Percentiles rank a stretch among this genome's conserved stretches.
phyloP scores from a whole-genome alignment of 2,888 invertebrate species.

The Trypoxylon attenuatum region DNA sequence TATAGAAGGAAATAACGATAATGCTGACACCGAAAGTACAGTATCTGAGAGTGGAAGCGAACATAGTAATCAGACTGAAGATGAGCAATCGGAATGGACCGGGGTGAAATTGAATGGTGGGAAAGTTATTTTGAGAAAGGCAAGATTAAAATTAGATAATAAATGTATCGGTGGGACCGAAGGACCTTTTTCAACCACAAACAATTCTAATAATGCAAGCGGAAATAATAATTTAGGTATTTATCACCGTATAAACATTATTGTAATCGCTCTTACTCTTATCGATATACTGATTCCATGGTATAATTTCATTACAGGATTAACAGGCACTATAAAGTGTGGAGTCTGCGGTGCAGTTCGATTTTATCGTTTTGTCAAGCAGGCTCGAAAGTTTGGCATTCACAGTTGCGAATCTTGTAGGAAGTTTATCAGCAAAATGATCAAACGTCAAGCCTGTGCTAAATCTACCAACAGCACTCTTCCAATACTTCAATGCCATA shows the following conservation, averaged over 20 bases:
- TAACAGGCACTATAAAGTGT: conserved; percentile 83
- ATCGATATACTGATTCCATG: too few species aligned
- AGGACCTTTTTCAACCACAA: conserved; percentile 80
- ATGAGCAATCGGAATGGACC: conserved; percentile 73
- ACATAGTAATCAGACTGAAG: conserved; percentile 66
- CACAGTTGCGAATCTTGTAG: conserved; percentile 90
- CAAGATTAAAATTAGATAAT: conserved; percentile 79
- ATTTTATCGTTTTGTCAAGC: conserved; percentile 85
- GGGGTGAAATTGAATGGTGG: conserved; percentile 77
- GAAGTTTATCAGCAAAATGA: conserved; percentile 89
- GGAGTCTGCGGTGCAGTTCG: conserved; percentile 87
- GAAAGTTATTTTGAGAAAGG: conserved; percentile 83
- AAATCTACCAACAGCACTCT: conserved; percentile 76
- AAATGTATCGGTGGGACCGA: conserved; percentile 75
- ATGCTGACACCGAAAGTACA: conserved; percentile 62
- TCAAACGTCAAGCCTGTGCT: conserved; percentile 81
- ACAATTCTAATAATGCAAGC: conserved; percentile 56
- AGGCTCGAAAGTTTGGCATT: conserved; percentile 89
- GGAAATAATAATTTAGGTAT: conserved; percentile 64
- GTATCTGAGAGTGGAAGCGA: conserved; percentile 66
- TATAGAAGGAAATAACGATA: conserved; percentile 50
- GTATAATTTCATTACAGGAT: too few species aligned
- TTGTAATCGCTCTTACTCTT: too few species aligned
- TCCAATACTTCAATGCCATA: conserved; percentile 80
- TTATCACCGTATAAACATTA: too few species aligned